Conservation (phyloP, 2,797 vertebrate species). For the Micropoecilia bifurca region DNA sequence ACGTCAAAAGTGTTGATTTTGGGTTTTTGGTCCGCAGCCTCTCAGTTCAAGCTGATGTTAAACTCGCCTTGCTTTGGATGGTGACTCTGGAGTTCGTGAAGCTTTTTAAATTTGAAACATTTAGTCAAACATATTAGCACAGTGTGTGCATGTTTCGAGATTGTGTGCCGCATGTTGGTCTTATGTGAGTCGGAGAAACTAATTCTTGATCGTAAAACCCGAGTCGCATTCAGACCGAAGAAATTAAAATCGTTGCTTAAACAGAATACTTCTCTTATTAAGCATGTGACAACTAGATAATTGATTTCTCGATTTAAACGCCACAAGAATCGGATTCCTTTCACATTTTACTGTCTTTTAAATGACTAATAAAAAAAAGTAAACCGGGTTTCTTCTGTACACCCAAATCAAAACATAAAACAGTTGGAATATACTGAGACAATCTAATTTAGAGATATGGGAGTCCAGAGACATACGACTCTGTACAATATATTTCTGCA, state of each 20-base stretch:
- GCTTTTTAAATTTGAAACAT: not conserved
- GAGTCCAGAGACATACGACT: not conserved
- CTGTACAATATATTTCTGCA: not conserved
- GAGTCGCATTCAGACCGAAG: not conserved
- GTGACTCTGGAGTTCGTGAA: not conserved
- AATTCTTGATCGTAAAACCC: not conserved
- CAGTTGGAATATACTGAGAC: constrained; percentile 2
- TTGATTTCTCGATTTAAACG: not conserved
- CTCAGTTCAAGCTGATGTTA: not conserved
- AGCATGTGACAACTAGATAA: not conserved
- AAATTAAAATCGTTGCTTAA: not conserved
- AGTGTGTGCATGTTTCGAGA: not conserved
- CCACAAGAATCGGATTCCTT: constrained; percentile 12
- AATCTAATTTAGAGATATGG: not conserved
- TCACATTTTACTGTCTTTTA: constrained; percentile 56
- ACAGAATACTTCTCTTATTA: not conserved
- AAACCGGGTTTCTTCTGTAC: constrained; percentile 20
- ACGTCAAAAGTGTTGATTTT: not conserved
- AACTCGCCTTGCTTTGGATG: not conserved
- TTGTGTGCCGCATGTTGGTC: not conserved
- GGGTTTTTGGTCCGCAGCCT: not conserved
- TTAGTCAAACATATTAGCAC: not conserved
- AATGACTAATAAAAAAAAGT: constrained; percentile 49
- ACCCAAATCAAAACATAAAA: constrained; percentile 7
- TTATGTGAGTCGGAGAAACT: not conserved